phyloP scores from a whole-genome alignment of 2,888 invertebrate genomes.

The Aspidapion aeneum region DNA sequence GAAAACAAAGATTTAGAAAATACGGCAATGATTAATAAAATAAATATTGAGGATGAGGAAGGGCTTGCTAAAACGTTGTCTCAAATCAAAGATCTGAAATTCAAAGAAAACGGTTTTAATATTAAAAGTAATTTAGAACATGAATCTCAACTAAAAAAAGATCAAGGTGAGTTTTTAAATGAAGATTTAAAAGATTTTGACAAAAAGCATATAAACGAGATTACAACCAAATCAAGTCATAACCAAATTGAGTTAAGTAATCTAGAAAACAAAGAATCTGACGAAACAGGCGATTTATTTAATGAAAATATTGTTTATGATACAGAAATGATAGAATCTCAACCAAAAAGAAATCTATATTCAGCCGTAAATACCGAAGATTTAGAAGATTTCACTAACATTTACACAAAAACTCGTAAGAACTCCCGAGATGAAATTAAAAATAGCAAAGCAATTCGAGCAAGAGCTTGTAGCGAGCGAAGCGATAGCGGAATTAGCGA shows the following conservation, averaged over 20 bases:
- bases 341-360: background rate
- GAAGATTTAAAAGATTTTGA: background rate
- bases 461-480: constrained; percentile 50
- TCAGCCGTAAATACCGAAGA: constrained; percentile 1
- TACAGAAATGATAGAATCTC: background rate
- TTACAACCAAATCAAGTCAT: background rate
- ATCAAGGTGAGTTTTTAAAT: background rate
- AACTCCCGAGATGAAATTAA: background rate
- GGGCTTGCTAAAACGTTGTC: constrained; percentile 3
- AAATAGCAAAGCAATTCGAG: constrained; percentile 21
- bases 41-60: background rate
- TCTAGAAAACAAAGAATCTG: background rate
- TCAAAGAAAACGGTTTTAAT: background rate
- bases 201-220: background rate
- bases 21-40: background rate
- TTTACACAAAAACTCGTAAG: constrained; percentile 3
- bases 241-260: background rate
- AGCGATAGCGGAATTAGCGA: constrained; percentile 58
- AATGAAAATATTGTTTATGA: constrained; percentile 2
- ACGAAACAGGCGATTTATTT: background rate
- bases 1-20: constrained; percentile 1
- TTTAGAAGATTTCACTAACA: constrained; percentile 4
- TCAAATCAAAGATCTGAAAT: background rate
- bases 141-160: constrained; percentile 1
- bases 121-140: background rate